A percentile compares a stretch with the other conserved stretches of the same genome.
Conservation (phyloP, 2,888 invertebrate genomes). For the Arctia plantaginis region DNA sequence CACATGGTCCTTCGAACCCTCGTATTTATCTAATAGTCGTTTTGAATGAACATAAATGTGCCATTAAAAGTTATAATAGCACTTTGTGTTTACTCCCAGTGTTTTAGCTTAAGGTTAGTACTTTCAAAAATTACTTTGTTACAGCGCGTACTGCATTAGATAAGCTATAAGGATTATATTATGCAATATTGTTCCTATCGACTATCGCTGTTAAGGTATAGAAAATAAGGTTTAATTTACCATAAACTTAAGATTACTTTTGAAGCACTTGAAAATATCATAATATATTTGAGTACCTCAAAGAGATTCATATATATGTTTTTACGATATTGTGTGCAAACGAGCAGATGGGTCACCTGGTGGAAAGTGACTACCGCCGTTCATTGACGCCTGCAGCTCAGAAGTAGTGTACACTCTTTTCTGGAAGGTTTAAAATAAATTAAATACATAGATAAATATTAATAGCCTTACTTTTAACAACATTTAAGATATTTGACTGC, state of each 20-base stretch:
- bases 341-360: no score
- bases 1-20: conserved; percentile 19
- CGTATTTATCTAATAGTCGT: conserved; percentile 15
- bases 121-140: not conserved
- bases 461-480: no score
- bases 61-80: conserved; percentile 11
- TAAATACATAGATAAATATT: no score
- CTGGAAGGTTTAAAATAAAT: no score
- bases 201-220: not conserved
- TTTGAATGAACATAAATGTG: conserved; percentile 25
- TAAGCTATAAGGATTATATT: not conserved
- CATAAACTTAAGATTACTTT: not conserved
- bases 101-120: not conserved
- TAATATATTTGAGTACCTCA: no score
- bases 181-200: not conserved
- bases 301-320: no score
- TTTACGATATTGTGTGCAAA: no score
- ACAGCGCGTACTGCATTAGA: not conserved
- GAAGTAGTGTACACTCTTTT: no score
- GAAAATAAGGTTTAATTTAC: not conserved
- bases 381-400: no score
- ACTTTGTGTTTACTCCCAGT: not conserved
- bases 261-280: no score
- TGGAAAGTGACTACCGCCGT: no score
- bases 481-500: no score